These are phyloP conservation scores for Tapera naevia DNA, from an alignment of 2,797 vertebrate species.

Conservation along the genomic window DNA sequence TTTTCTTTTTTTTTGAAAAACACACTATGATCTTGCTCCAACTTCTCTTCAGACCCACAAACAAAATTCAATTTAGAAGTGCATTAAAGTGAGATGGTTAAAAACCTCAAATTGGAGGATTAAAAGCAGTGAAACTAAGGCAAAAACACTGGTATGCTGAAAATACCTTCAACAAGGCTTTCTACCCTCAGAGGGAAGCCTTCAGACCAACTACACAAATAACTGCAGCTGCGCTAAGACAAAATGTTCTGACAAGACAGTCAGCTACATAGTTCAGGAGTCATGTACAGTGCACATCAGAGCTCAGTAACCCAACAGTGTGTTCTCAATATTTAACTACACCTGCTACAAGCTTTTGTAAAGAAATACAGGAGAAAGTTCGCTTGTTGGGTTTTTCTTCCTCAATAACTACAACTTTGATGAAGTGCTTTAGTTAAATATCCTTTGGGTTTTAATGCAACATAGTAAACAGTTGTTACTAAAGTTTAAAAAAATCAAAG, in stretches of 20 bases:
- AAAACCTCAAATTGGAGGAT: not conserved
- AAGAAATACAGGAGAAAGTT: not conserved
- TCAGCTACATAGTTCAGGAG: not conserved
- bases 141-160: not conserved
- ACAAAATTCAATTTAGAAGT: not conserved
- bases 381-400: not conserved
- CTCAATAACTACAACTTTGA: not conserved
- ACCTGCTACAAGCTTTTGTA: not conserved
- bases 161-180: not conserved
- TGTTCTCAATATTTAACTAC: not conserved
- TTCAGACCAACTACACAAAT: not conserved
- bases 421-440: not conserved
- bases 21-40: not conserved
- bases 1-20: not conserved
- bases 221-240: not conserved
- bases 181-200: not conserved
- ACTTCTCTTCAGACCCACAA: not conserved
- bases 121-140: not conserved
- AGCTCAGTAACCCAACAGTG: not conserved
- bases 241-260: not conserved
- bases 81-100: not conserved
- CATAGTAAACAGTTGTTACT: not conserved
- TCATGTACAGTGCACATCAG: fast-evolving
- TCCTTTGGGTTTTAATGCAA: not conserved
- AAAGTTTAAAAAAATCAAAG: not conserved